Percentiles rank a stretch among this genome's conserved stretches.
Evolutionary conservation across 2,888 invertebrate genomes (phyloP).

Genomic region (Acleris literana): DNA sequence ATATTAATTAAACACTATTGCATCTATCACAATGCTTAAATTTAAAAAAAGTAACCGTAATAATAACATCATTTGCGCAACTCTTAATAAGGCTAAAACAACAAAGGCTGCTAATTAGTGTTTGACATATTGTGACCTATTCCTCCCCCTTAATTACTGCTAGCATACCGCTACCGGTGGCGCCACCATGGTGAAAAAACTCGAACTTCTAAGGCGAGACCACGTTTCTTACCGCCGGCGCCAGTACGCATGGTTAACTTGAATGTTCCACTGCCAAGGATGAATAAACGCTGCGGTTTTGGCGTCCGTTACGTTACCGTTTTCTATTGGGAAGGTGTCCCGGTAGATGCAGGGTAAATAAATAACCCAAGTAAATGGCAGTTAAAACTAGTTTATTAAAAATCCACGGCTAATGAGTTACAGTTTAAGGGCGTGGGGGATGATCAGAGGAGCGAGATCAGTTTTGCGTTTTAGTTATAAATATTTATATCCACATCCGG

Average conservation of each 20-base stretch:
- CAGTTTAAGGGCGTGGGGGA: too few relatives aligned
- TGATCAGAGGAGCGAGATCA: too few relatives aligned
- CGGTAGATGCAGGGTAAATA: too few relatives aligned
- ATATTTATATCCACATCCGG: too few relatives aligned
- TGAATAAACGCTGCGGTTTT: conserved; percentile 25
- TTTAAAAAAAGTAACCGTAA: too few relatives aligned
- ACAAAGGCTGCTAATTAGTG: conserved; percentile 3
- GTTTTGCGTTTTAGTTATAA: too few relatives aligned
- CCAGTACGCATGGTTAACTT: conserved; percentile 32
- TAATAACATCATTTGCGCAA: background rate
- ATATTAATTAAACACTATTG: background rate
- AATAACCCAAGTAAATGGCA: too few relatives aligned
- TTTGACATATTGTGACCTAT: conserved; percentile 17
- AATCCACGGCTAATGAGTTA: too few relatives aligned
- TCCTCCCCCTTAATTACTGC: conserved; percentile 12
- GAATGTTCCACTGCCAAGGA: background rate
- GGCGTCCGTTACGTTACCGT: background rate
- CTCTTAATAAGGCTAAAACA: background rate
- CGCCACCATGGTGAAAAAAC: conserved; percentile 30
- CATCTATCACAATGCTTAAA: too few relatives aligned
- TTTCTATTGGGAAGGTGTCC: too few relatives aligned
- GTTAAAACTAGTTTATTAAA: too few relatives aligned
- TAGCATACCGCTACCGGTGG: conserved; percentile 25
- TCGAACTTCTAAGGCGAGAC: conserved; percentile 20
- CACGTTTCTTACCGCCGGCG: conserved; percentile 29